A percentile compares a stretch with the other conserved stretches of the same genome.
These are phyloP conservation scores for Pelecanus crispus DNA, from an alignment of 2,113 vertebrate genomes.

Conservation along the genomic window DNA sequence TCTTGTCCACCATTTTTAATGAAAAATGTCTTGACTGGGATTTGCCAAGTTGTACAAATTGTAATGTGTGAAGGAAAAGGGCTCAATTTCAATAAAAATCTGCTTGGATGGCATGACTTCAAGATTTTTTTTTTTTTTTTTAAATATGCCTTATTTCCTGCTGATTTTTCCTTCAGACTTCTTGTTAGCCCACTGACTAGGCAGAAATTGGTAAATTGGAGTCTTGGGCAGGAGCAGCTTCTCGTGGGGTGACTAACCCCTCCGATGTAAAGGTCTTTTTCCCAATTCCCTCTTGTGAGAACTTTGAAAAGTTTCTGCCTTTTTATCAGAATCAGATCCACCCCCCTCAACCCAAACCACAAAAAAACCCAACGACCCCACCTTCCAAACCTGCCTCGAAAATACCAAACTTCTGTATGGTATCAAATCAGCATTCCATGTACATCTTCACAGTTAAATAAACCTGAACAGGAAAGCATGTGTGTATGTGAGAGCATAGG, in stretches of 20 bases:
- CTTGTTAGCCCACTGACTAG: neutral
- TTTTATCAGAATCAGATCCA: neutral
- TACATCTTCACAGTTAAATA: neutral
- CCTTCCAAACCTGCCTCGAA: fast-evolving
- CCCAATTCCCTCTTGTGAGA: neutral
- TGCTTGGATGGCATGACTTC: neutral
- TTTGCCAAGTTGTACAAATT: neutral
- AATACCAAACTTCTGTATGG: neutral
- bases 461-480: neutral
- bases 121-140: neutral
- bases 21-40: neutral
- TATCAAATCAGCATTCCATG: neutral
- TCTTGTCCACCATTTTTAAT: neutral
- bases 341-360: neutral
- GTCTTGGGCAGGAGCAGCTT: neutral
- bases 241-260: fast-evolving
- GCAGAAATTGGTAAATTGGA: neutral
- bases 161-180: neutral
- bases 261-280: neutral
- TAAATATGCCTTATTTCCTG: neutral
- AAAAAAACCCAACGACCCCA: neutral
- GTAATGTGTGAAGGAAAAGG: neutral
- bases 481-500: too few relatives aligned
- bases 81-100: neutral
- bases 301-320: neutral